Percentiles rank a stretch among this genome's conserved stretches.
Conservation (phyloP, 2,113 vertebrate species). For the Brachyhypopomus occidentalis region DNA sequence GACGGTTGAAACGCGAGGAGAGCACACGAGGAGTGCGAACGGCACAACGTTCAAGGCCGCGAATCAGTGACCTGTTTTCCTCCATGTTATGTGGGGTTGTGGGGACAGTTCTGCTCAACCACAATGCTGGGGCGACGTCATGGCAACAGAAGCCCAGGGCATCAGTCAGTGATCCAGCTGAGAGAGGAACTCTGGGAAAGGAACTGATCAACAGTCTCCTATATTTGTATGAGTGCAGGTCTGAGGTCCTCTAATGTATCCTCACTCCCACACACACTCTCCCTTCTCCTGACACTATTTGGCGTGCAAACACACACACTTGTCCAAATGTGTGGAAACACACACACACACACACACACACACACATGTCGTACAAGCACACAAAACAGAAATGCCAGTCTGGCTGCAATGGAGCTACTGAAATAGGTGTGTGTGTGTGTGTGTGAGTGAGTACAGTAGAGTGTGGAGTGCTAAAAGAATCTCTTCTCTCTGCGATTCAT, state of each 20-base stretch:
- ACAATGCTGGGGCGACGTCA: constrained; percentile 6
- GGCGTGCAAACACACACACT: not conserved
- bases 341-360: not conserved
- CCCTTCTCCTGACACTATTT: not conserved
- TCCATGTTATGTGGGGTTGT: not conserved
- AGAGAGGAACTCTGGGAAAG: constrained; percentile 22
- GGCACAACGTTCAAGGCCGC: too few species aligned
- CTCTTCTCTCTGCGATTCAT: constrained; percentile 54
- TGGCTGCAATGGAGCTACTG: not conserved
- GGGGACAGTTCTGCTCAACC: not conserved
- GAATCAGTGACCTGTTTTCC: not conserved
- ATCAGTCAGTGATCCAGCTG: constrained; percentile 27
- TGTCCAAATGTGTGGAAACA: not conserved
- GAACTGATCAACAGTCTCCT: not conserved
- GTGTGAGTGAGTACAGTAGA: constrained; percentile 15
- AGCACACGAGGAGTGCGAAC: too few species aligned
- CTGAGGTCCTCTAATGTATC: not conserved
- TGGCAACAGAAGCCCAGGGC: constrained; percentile 37
- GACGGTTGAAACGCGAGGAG: too few species aligned
- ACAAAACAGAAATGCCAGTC: constrained; percentile 8
- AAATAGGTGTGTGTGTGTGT: not conserved
- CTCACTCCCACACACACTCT: not conserved
- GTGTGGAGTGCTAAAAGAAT: constrained; percentile 28
- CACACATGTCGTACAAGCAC: not conserved
- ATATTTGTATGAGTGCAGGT: not conserved